These are phyloP conservation scores for Panorpa germanica DNA, from an alignment of 2,888 invertebrate species.

Conservation along the genomic window DNA sequence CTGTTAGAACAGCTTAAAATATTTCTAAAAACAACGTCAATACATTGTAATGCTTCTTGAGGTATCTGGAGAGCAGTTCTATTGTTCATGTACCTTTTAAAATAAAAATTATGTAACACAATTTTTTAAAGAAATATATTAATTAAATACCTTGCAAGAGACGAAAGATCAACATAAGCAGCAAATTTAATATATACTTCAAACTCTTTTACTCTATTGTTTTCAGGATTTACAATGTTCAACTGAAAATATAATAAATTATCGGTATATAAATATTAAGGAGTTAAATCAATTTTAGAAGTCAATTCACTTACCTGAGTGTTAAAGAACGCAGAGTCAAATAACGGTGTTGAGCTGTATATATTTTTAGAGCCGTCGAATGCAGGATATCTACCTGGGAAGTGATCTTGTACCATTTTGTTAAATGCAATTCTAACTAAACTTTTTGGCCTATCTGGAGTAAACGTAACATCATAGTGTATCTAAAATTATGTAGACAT, in stretches of 20 bases:
- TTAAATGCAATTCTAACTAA: conserved; percentile 31
- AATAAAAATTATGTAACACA: conserved; percentile 5
- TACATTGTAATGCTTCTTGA: conserved; percentile 48
- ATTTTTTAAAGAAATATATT: too few species aligned
- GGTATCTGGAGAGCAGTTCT: conserved; percentile 27
- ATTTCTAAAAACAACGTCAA: conserved; percentile 65
- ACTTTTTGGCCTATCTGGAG: conserved; percentile 49
- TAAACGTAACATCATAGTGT: conserved; percentile 73
- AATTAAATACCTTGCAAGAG: conserved; percentile 32
- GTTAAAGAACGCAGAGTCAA: too few species aligned
- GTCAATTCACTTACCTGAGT: too few species aligned
- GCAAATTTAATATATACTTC: conserved; percentile 33
- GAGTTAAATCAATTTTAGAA: too few species aligned
- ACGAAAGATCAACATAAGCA: conserved; percentile 32
- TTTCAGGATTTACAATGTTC: too few species aligned
- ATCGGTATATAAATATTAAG: too few species aligned
- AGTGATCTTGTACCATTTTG: conserved; percentile 19
- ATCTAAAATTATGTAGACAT: too few species aligned
- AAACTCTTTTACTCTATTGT: conserved; percentile 19
- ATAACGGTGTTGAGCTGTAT: too few species aligned
- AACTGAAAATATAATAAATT: too few species aligned
- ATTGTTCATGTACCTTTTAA: conserved; percentile 23
- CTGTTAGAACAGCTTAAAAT: conserved; percentile 6
- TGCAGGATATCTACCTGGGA: conserved; percentile 32
- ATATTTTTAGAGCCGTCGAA: conserved; percentile 57